Evolutionary conservation across 2,113 vertebrate species (phyloP).

Genomic region (Drymodes brunneopygia): DNA sequence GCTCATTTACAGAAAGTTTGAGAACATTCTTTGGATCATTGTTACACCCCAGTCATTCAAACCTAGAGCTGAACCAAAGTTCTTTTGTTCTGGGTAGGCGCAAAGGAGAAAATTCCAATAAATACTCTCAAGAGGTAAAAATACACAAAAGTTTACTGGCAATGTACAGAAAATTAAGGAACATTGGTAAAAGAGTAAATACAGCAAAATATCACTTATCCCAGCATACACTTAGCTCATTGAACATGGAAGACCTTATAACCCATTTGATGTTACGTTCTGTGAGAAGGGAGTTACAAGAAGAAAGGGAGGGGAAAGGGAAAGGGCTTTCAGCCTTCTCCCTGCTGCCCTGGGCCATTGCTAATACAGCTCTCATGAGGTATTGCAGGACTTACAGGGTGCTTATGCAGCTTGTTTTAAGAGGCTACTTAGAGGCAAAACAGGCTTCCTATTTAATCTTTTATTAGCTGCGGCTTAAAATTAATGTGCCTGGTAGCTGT

Average conservation of each 20-base stretch:
- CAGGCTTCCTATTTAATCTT: neutral
- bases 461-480: neutral
- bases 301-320: neutral
- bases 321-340: neutral
- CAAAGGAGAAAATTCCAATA: neutral
- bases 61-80: neutral
- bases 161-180: neutral
- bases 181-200: neutral
- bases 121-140: neutral
- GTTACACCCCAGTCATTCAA: neutral
- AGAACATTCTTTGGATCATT: neutral
- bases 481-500: neutral
- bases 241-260: neutral
- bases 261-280: no score
- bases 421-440: neutral
- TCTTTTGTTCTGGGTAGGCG: rapidly evolving
- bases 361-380: neutral
- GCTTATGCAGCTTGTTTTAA: neutral
- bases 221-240: neutral
- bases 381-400: neutral
- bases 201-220: neutral
- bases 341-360: neutral
- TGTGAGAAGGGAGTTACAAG: neutral
- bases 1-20: neutral
- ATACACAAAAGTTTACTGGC: neutral